phyloP scores from a whole-genome alignment of 2,113 vertebrate genomes.

The Phyllostomus discolor region DNA sequence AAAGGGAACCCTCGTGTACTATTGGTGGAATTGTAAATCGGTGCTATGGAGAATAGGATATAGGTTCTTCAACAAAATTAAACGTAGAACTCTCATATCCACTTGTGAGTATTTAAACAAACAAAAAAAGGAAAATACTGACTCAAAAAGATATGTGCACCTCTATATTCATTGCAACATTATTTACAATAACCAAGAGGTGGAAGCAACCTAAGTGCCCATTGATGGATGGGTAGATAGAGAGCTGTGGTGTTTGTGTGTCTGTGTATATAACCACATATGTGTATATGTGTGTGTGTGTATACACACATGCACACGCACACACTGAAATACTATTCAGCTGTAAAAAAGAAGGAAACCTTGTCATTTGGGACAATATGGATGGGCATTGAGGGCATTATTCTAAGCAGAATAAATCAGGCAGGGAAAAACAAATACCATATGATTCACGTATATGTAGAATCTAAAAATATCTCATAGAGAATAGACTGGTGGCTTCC shows the following conservation, averaged over 20 bases:
- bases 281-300: too few species aligned
- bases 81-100: neutral
- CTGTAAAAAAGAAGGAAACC: neutral
- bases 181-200: neutral
- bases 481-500: neutral
- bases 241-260: neutral
- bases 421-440: neutral
- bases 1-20: neutral
- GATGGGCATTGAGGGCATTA: neutral
- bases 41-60: neutral
- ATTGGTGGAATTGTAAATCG: neutral
- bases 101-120: neutral
- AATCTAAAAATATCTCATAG: neutral
- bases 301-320: too few species aligned
- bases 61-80: neutral
- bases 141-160: neutral
- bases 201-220: neutral
- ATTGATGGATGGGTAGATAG: neutral
- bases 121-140: neutral
- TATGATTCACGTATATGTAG: neutral
- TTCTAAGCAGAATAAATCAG: neutral
- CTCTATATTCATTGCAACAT: neutral
- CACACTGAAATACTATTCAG: neutral
- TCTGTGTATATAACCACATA: too few species aligned
- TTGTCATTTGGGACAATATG: neutral